Evolutionary conservation across 2,113 vertebrate genomes (phyloP).

Genomic region (Clarias batrachus): DNA sequence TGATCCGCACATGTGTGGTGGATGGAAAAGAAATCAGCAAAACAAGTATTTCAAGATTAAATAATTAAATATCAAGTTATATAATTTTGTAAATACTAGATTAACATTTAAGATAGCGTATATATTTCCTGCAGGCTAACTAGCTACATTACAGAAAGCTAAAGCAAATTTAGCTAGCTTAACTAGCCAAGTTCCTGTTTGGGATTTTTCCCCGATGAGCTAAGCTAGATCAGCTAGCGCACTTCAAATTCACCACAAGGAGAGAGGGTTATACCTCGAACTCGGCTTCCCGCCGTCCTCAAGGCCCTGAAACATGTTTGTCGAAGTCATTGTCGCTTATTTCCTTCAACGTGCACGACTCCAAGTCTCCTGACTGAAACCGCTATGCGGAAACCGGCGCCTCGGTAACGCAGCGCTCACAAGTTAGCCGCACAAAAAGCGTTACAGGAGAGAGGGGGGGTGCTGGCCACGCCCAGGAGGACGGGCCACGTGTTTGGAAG

Average conservation of each 20-base stretch:
- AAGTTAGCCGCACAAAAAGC: constrained; percentile 29
- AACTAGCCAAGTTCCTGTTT: constrained; percentile 36
- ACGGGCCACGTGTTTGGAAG: constrained; percentile 24
- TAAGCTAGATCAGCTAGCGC: constrained; percentile 16
- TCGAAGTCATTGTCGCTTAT: constrained; percentile 67
- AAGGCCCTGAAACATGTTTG: constrained; percentile 80
- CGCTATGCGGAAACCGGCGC: constrained; percentile 2
- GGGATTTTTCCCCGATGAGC: not conserved
- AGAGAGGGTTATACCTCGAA: constrained; percentile 76
- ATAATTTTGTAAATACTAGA: not conserved
- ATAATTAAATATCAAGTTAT: not conserved
- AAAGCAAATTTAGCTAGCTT: constrained; percentile 22
- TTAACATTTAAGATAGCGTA: constrained; percentile 1
- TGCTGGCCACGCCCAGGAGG: constrained; percentile 31
- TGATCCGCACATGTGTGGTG: not conserved
- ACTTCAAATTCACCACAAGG: not conserved
- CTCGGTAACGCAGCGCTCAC: not conserved
- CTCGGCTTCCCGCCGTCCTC: constrained; percentile 72
- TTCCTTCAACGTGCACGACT: not conserved
- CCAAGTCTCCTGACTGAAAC: not conserved
- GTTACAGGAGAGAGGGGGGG: not conserved
- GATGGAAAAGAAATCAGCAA: not conserved
- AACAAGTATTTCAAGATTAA: not conserved
- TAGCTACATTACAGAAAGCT: not conserved
- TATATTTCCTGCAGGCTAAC: not conserved